These are phyloP conservation scores for Hiodon tergisus DNA, from an alignment of 2,113 vertebrate genomes.

Conservation along the genomic window DNA sequence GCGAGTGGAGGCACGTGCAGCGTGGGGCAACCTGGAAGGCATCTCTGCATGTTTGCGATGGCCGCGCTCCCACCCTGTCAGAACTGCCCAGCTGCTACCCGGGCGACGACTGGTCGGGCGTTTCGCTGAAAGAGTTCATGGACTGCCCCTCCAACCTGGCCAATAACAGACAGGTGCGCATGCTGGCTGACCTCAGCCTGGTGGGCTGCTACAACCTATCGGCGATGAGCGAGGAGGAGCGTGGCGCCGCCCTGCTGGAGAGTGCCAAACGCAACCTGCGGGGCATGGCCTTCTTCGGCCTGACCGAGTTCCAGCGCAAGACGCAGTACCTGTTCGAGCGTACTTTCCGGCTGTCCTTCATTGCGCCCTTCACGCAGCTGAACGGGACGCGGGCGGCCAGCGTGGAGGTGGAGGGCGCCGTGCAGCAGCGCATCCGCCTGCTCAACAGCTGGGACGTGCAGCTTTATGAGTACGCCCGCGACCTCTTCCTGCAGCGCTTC, in stretches of 20 bases:
- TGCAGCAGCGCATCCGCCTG: slow-evolving; percentile 77
- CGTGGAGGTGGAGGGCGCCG: slow-evolving; percentile 77
- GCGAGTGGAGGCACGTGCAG: slow-evolving; percentile 95
- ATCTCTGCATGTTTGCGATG: slow-evolving; percentile 87
- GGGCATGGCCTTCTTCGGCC: slow-evolving; percentile 92
- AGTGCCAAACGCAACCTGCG: slow-evolving; percentile 92
- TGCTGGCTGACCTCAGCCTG: slow-evolving; percentile 90
- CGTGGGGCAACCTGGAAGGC: slow-evolving; percentile 94
- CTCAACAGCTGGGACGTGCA: slow-evolving; percentile 91
- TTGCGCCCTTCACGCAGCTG: slow-evolving; percentile 88
- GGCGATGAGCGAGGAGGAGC: slow-evolving; percentile 81
- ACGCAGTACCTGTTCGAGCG: slow-evolving; percentile 96
- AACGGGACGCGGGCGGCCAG: slow-evolving; percentile 92
- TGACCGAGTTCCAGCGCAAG: slow-evolving; percentile 94
- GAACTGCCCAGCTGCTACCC: slow-evolving; percentile 92
- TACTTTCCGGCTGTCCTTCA: slow-evolving; percentile 92
- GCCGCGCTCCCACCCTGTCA: slow-evolving; percentile 79
- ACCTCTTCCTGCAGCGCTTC: slow-evolving; percentile 93
- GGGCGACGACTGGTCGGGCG: slow-evolving; percentile 93
- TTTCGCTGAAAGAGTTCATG: slow-evolving; percentile 90
- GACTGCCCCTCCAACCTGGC: slow-evolving; percentile 92
- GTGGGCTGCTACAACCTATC: slow-evolving; percentile 95
- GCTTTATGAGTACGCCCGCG: slow-evolving; percentile 89
- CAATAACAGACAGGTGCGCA: slow-evolving; percentile 94
- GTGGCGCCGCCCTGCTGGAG: slow-evolving; percentile 83